Conservation (phyloP, 2,797 vertebrate species). For the Buceros bicornis region DNA sequence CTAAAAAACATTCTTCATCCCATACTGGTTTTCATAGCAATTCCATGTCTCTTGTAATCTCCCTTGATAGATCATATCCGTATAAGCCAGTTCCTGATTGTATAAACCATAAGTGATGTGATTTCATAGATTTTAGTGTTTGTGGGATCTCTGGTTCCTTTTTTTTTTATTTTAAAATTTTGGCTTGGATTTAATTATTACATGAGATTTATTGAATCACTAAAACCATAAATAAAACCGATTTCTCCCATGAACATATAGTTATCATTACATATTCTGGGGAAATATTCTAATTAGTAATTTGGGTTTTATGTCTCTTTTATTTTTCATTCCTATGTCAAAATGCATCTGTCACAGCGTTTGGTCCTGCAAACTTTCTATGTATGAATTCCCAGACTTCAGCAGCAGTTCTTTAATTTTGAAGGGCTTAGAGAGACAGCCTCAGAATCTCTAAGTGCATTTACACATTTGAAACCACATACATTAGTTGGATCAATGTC, state of each 20-base stretch:
- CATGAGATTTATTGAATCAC: not conserved
- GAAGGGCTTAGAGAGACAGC: constrained; percentile 9
- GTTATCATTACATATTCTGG: not conserved
- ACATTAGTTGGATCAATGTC: constrained; percentile 1
- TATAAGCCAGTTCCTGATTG: not conserved
- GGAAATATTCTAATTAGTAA: not conserved
- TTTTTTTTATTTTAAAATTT: not conserved
- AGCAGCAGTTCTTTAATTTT: not conserved
- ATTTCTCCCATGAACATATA: not conserved
- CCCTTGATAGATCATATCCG: not conserved
- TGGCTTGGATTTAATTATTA: not conserved
- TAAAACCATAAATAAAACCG: not conserved
- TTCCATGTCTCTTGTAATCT: not conserved
- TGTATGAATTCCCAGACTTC: not conserved
- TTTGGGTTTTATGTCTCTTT: not conserved
- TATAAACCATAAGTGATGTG: not conserved
- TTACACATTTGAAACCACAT: constrained; percentile 24
- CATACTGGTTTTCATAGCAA: not conserved
- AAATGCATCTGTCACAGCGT: not conserved
- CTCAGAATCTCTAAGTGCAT: constrained; percentile 11
- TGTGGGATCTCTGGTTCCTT: not conserved
- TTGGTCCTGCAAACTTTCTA: not conserved
- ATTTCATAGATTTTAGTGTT: not conserved
- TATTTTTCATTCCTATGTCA: not conserved
- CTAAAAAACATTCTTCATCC: not conserved